A percentile compares a stretch with the other conserved stretches of the same genome.
phyloP scores from a whole-genome alignment of 2,888 invertebrate species.

The Epinotia brunnichana region DNA sequence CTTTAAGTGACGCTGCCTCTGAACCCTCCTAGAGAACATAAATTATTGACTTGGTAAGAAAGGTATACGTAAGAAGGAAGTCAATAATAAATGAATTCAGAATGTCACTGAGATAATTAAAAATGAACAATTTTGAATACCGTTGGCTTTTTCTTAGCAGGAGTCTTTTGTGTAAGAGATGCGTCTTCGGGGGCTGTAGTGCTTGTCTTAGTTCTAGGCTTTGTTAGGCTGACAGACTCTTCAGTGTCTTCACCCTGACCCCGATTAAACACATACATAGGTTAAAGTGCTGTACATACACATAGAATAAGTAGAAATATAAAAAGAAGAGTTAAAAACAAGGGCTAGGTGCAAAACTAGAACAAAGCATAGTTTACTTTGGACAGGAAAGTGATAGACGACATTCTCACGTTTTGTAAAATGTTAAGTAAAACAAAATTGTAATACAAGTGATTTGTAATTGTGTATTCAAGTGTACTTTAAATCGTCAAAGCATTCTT shows the following conservation, averaged over 20 bases:
- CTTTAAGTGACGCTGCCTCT: conserved; percentile 77
- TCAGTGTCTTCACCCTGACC: conserved; percentile 77
- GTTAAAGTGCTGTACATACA: conserved; percentile 51
- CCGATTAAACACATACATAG: conserved; percentile 56
- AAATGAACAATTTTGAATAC: conserved; percentile 64
- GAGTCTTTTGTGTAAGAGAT: conserved; percentile 80
- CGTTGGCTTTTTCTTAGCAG: conserved; percentile 79
- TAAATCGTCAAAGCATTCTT: conserved; percentile 16
- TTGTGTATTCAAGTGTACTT: conserved; percentile 16
- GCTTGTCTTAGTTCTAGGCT: conserved; percentile 79
- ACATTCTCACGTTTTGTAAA: conserved; percentile 48
- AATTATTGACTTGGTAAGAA: conserved; percentile 27
- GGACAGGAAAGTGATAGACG: conserved; percentile 34
- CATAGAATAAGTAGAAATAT: conserved; percentile 30
- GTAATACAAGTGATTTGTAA: conserved; percentile 40
- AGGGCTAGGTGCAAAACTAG: conserved; percentile 2
- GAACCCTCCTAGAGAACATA: conserved; percentile 71
- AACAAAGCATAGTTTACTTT: conserved; percentile 35
- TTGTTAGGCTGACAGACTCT: conserved; percentile 78
- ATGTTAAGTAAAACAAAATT: conserved; percentile 37
- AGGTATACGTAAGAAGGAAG: conserved; percentile 1
- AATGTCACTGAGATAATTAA: conserved; percentile 68
- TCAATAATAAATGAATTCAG: conserved; percentile 16
- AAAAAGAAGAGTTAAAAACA: conserved; percentile 27
- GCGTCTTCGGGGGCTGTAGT: conserved; percentile 80